phyloP scores from a whole-genome alignment of 2,888 invertebrate species.

The Drosophila seclusa region DNA sequence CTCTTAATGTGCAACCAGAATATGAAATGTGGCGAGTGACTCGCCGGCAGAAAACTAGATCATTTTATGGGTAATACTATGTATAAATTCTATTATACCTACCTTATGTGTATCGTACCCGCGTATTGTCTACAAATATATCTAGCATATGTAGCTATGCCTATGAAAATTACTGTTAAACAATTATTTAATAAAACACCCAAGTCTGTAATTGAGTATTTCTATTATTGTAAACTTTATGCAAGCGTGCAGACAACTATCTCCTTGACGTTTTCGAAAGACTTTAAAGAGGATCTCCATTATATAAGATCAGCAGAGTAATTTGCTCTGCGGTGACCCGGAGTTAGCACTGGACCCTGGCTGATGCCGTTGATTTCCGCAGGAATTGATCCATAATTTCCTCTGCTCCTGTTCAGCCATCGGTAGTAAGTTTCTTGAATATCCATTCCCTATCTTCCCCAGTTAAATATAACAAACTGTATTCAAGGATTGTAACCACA shows the following conservation, averaged over 20 bases:
- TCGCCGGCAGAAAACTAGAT: constrained; percentile 50
- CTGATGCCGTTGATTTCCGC: not conserved
- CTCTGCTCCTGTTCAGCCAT: not conserved
- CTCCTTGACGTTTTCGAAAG: not conserved
- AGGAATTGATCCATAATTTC: not conserved
- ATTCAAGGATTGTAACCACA: no score
- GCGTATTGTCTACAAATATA: constrained; percentile 45
- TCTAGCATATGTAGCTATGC: constrained; percentile 49
- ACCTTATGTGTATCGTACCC: constrained; percentile 29
- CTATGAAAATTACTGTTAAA: constrained; percentile 68
- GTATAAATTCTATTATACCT: constrained; percentile 46
- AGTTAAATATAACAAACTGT: not conserved
- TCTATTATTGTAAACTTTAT: not conserved
- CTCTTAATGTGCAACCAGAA: constrained; percentile 73
- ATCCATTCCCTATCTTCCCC: not conserved
- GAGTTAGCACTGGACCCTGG: no score
- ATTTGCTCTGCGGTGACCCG: not conserved
- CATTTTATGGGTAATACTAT: constrained; percentile 51
- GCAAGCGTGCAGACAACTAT: not conserved
- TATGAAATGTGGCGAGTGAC: constrained; percentile 50
- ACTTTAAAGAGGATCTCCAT: not conserved
- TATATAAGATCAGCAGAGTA: not conserved
- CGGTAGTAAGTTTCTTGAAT: not conserved
- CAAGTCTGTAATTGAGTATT: constrained; percentile 66
- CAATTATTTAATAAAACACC: constrained; percentile 70